Percentiles rank a stretch among this genome's conserved stretches.
These are phyloP conservation scores for Graptemys geographica DNA, from an alignment of 2,797 vertebrate genomes.

Conservation along the genomic window DNA sequence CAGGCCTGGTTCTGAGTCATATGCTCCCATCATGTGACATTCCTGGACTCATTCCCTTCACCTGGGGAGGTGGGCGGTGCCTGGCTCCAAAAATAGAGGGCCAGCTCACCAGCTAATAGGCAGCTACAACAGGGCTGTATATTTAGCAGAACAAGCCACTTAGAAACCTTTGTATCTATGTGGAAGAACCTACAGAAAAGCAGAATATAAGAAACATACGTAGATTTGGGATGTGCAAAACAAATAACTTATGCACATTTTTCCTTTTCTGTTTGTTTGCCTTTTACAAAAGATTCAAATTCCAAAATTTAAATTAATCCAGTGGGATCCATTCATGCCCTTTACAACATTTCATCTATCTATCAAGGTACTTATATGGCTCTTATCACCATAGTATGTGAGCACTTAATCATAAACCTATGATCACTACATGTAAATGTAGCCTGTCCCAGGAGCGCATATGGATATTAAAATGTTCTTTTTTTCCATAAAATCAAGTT, in stretches of 20 bases:
- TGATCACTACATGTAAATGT: slow-evolving; percentile 24
- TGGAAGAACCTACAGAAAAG: not conserved
- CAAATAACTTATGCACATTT: not conserved
- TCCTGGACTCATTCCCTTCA: not conserved
- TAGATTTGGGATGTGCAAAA: not conserved
- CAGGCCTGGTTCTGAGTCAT: not conserved
- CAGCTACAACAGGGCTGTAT: not conserved
- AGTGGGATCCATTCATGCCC: not conserved
- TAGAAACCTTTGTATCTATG: not conserved
- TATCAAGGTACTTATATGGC: not conserved
- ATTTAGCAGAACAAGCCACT: not conserved
- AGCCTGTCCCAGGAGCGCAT: not conserved
- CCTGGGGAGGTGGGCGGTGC: not conserved
- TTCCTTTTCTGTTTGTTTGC: not conserved
- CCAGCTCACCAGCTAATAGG: not conserved
- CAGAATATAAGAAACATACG: not conserved
- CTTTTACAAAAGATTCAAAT: slow-evolving; percentile 10
- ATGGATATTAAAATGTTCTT: slow-evolving; percentile 55
- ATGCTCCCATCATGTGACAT: not conserved
- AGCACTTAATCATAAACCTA: slow-evolving; percentile 38
- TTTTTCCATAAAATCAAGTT: slow-evolving; percentile 68
- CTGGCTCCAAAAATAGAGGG: not conserved
- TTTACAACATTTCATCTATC: not conserved
- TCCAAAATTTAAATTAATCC: not conserved
- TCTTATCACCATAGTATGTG: not conserved